Evolutionary conservation across 2,797 vertebrate species (phyloP).

Genomic region (Allobates femoralis): DNA sequence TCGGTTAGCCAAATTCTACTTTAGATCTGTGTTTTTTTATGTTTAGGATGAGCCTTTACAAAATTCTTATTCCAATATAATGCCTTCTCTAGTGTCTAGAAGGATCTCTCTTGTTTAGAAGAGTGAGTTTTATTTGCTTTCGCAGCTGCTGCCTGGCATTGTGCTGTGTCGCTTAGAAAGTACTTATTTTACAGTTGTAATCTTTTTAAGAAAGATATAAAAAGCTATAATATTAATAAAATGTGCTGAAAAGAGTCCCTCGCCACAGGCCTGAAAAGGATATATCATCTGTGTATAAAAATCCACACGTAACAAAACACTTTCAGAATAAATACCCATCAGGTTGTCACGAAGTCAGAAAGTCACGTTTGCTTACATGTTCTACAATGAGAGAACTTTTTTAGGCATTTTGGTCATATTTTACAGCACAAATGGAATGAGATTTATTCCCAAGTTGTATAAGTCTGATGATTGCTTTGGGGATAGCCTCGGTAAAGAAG

Average conservation of each 20-base stretch:
- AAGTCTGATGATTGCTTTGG: not conserved
- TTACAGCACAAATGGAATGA: not conserved
- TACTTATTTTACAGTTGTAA: not conserved
- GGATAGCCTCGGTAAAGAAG: conserved; percentile 6
- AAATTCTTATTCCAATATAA: too few species aligned
- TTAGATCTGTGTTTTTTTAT: too few species aligned
- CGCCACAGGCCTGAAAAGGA: not conserved
- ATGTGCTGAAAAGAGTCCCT: not conserved
- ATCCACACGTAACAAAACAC: not conserved
- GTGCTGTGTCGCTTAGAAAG: not conserved
- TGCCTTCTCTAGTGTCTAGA: too few species aligned
- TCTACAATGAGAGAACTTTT: not conserved
- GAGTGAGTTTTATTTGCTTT: not conserved
- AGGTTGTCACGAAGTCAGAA: too few species aligned
- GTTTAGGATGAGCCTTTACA: too few species aligned
- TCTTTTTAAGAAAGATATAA: not conserved
- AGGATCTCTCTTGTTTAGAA: not conserved
- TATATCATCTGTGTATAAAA: not conserved
- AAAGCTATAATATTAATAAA: not conserved
- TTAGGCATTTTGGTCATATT: not conserved
- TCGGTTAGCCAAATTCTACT: too few species aligned
- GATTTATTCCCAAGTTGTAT: not conserved
- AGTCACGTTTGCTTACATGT: not conserved
- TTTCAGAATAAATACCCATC: not conserved
- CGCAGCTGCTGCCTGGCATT: not conserved